phyloP scores from a whole-genome alignment of 2,113 vertebrate genomes.

The Cichladusa arquata region DNA sequence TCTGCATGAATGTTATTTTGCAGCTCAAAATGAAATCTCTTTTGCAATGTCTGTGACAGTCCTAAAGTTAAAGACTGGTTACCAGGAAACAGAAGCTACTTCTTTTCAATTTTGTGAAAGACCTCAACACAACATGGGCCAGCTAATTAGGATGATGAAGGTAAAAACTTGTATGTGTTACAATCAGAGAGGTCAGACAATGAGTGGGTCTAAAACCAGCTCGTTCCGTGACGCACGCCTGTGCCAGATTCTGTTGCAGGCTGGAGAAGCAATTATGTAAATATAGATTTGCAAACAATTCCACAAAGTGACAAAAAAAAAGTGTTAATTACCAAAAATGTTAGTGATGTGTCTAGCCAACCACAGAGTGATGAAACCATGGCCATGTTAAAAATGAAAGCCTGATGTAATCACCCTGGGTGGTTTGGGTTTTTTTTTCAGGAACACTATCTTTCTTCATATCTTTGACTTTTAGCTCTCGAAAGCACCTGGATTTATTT shows the following conservation, averaged over 20 bases:
- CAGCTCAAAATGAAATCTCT: background rate
- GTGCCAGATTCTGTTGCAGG: slow-evolving; percentile 34
- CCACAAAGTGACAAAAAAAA: slow-evolving; percentile 52
- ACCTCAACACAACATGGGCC: background rate
- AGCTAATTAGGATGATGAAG: slow-evolving; percentile 31
- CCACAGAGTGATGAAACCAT: slow-evolving; percentile 48
- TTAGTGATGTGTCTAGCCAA: slow-evolving; percentile 5
- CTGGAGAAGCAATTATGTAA: slow-evolving; percentile 60
- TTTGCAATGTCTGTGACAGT: background rate
- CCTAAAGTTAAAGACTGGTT: background rate
- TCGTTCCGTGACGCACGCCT: background rate
- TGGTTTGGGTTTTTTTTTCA: background rate
- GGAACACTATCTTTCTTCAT: background rate
- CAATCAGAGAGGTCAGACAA: slow-evolving; percentile 15
- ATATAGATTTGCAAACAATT: slow-evolving; percentile 60
- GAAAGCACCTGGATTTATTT: background rate
- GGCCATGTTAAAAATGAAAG: slow-evolving; percentile 38
- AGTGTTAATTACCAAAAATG: slow-evolving; percentile 47
- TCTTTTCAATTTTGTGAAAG: slow-evolving; percentile 5
- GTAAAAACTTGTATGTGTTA: background rate
- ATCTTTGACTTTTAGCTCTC: background rate
- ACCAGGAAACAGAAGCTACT: background rate
- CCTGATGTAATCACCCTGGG: background rate
- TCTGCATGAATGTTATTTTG: background rate
- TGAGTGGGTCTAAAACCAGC: background rate